Evolutionary conservation across 2,797 vertebrate genomes (phyloP).

Genomic region (Sebastes jordani): DNA sequence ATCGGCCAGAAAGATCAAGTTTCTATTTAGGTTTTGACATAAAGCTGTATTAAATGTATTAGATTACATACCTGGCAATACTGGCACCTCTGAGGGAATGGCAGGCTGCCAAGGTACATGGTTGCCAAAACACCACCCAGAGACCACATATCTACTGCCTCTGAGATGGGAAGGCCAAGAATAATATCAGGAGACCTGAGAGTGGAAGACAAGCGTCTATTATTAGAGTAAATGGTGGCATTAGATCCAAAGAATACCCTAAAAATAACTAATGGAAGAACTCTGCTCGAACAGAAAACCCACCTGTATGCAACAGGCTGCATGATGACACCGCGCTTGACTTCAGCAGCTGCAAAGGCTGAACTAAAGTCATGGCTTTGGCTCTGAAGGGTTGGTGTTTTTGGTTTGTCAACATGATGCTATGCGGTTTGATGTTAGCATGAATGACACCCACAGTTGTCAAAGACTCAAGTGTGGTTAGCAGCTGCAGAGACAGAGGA

Average conservation of each 20-base stretch:
- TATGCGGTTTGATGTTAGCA: background rate
- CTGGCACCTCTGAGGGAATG: background rate
- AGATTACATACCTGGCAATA: background rate
- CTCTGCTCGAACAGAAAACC: background rate
- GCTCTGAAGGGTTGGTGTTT: background rate
- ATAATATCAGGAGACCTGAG: background rate
- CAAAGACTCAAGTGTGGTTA: background rate
- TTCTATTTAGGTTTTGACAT: background rate
- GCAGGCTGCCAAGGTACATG: background rate
- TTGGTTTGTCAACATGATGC: background rate
- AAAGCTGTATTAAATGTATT: background rate
- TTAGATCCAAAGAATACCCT: background rate
- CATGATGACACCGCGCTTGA: background rate
- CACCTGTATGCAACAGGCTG: background rate
- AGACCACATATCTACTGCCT: background rate
- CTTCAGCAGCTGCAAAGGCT: background rate
- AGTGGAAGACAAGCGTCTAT: background rate
- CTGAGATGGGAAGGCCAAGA: background rate
- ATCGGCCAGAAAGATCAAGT: background rate
- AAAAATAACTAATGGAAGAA: background rate
- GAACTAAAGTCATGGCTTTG: background rate
- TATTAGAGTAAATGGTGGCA: background rate
- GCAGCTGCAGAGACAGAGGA: background rate
- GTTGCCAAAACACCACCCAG: background rate
- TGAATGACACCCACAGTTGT: background rate